Base-by-base conservation (phyloP, 2,888 invertebrate genomes). In the Andrena dorsata region DNA sequence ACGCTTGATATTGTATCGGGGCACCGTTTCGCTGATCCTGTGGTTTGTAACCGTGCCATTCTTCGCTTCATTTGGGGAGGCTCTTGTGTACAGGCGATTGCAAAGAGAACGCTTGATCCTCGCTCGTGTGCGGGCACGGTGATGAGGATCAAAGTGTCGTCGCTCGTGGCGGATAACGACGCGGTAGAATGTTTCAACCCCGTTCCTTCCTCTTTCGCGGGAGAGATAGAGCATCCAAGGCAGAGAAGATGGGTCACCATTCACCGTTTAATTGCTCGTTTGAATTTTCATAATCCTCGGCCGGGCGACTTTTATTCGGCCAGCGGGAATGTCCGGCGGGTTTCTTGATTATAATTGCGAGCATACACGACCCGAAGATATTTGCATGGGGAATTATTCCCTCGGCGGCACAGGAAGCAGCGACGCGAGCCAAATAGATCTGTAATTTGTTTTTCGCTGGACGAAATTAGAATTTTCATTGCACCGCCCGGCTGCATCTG, bases 401-500 rank as follows among this genome's bases (percentile, higher is more conserved):
- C 32, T 10, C 1, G 16, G 20, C 28, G 28, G n/a, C 4, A 2
- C 32, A n/a, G 30, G 51, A 30, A 26, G 10, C 2, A 32, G 23
- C 20, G n/a, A 30, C 47, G 32, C 10, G n/a, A 32, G 63, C 68
- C 75, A 76, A 76, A 80, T 60, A 51, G 60, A 76, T 71, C 26
- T 20, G 70, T 66, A 76, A 65, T 76, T 76, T 71, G 79, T 76
- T 70, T 70, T 61, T 66, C 64, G 23, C 23, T 6, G 70, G 47
- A 35, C 26, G 76, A 30, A 80, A 80, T 76, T 79, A 79, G 76
- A 79, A 76, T 79, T 79, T 41, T 76, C 81, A 85, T 85, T 70
- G 56, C 75, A 56, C 65, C 61, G 72, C 28, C 28, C 41, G 58
- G 72, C 65, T 70, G 32, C 64, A n/a, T n/a, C 68, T 23, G 66